Percentiles rank a stretch among this genome's conserved stretches.
These are phyloP conservation scores for Ranitomeya variabilis DNA, from an alignment of 2,113 vertebrate species.

Conservation along the genomic window DNA sequence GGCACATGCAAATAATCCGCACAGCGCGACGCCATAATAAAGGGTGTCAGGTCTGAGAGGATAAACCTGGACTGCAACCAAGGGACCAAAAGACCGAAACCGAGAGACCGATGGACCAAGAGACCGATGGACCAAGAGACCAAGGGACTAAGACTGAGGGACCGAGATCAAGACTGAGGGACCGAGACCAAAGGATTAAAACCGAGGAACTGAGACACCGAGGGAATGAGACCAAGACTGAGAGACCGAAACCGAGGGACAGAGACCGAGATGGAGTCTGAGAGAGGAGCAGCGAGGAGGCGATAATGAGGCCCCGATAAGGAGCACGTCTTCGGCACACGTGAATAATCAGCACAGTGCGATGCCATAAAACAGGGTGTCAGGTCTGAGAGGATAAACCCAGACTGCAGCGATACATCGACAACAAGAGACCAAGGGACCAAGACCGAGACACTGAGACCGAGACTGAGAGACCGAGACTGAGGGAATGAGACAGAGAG, in stretches of 20 bases:
- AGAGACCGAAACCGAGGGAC: too few relatives aligned
- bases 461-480: too few relatives aligned
- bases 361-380: background rate
- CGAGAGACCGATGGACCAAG: too few relatives aligned
- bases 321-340: background rate
- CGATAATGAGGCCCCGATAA: background rate
- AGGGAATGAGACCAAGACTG: too few relatives aligned
- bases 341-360: background rate
- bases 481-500: too few relatives aligned
- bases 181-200: too few relatives aligned
- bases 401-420: background rate
- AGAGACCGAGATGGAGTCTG: conserved; percentile 9
- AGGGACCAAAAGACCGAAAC: background rate
- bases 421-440: background rate
- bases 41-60: background rate
- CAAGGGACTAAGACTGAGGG: too few relatives aligned
- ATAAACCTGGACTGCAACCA: background rate
- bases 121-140: too few relatives aligned
- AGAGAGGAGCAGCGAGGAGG: background rate
- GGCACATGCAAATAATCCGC: background rate
- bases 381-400: background rate
- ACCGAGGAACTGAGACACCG: too few relatives aligned
- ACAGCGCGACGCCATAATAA: background rate
- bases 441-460: too few relatives aligned
- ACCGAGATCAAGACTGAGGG: too few relatives aligned